Conservation (phyloP, 2,797 vertebrate genomes). For the Hylomyscus alleni region DNA sequence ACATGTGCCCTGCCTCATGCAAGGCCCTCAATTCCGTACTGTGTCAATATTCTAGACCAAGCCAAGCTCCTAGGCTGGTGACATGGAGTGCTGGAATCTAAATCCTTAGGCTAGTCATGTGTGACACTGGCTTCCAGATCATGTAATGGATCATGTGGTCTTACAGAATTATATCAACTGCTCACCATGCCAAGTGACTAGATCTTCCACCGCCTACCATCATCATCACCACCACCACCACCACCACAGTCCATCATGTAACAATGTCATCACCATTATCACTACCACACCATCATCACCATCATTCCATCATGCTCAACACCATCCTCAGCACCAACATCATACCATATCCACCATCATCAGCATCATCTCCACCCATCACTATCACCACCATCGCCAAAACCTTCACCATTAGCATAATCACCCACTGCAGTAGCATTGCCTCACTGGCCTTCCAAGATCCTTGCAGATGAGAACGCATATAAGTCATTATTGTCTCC, state of each 20-base stretch:
- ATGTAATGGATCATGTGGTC: background rate
- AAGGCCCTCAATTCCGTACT: no score
- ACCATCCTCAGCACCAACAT: accelerated
- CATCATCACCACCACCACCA: accelerated
- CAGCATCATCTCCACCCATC: accelerated
- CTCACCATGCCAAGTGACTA: background rate
- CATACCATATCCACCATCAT: accelerated
- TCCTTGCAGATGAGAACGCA: background rate
- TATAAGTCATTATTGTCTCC: background rate
- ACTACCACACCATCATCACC: accelerated
- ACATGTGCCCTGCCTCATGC: background rate
- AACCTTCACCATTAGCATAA: background rate
- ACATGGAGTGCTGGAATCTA: background rate
- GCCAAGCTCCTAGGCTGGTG: no score
- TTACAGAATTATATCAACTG: background rate
- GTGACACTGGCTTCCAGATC: background rate
- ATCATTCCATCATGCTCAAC: accelerated
- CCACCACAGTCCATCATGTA: no score
- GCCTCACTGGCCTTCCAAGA: background rate
- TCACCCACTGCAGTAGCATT: background rate
- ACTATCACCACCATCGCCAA: accelerated
- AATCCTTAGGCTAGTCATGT: background rate
- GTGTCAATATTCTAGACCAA: background rate
- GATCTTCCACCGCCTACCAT: accelerated
- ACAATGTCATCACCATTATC: background rate